Base-by-base conservation (phyloP, 2,888 invertebrate species). In the Eupelmus urozonus region DNA sequence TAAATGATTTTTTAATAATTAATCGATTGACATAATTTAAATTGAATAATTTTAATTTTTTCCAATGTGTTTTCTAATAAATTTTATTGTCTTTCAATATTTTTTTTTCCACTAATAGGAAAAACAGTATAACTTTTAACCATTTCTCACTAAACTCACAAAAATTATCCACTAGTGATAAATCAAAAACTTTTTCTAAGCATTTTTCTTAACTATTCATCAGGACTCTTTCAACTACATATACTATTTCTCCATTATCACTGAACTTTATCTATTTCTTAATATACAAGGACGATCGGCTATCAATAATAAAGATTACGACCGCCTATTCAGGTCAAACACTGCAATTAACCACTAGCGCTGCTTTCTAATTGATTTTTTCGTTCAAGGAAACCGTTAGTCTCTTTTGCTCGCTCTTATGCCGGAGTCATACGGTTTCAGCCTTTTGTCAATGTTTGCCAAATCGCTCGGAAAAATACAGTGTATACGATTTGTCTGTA, bases 211-310 rank as follows among this genome's bases (percentile, higher is more conserved):
- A 27, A 42, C 53, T 74, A 57, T 60, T 57, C 27, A 2, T 29
- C 49, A 63, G 13, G 42, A 53, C 34, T 72, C 29, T 67, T 49
- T 5, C 57, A 57, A 65, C 23, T 65, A 40, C 9, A 70, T 70
- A 67, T 79, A 74, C 69, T 71, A 76, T 79, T 76, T 79, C 73
- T 76, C 62, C 60, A 81, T 77, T 66, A 59, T 40, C 27, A 60
- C 16, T 51, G 42, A 53, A 76, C 49, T 80, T 79, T 51, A 63
- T 45, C 42, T 57, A 40, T 60, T 13, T 16, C 11, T 57, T 18
- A 13, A 65, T 66, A 69, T 20, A 16, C 16, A 57, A 34, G 34
- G 16, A 59, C 49, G 29, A 66, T 65, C 9, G 11, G 40, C 69
- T 57, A 11, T 49, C 16, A 20, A 27, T 29, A 57, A 55, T 55